phyloP scores from a whole-genome alignment of 1,140 invertebrate genomes.

The Drosophila lini region DNA sequence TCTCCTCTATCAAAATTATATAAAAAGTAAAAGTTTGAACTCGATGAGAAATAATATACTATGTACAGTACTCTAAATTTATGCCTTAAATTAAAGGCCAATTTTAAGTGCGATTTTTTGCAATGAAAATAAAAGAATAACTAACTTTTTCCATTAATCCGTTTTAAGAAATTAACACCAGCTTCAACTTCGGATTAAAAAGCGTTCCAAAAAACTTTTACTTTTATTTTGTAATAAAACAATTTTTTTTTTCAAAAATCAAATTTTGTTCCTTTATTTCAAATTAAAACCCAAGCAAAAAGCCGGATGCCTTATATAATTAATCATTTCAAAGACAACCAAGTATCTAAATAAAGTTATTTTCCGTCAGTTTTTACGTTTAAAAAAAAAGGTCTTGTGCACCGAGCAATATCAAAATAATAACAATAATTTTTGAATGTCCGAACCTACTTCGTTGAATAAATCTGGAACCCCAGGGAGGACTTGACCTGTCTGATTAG shows the following conservation, averaged over 20 bases:
- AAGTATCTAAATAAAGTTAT: not conserved
- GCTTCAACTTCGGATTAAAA: not conserved
- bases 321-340: not conserved
- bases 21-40: no score
- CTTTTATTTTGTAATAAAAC: constrained; percentile 3
- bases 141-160: no score
- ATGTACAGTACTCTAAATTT: no score
- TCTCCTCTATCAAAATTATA: no score
- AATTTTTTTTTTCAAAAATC: not conserved
- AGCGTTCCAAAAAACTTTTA: not conserved
- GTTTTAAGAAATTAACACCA: not conserved
- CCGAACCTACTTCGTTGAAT: constrained; percentile 1
- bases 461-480: constrained; percentile 2
- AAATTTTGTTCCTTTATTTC: constrained; percentile 5
- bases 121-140: no score
- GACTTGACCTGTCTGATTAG: constrained; percentile 8
- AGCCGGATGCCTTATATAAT: not conserved
- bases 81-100: no score
- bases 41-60: no score
- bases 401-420: constrained; percentile 22
- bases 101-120: no score
- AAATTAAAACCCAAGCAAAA: not conserved
- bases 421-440: constrained; percentile 4
- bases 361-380: not conserved
- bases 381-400: not conserved